Percentiles rank a stretch among this genome's conserved stretches.
Evolutionary conservation across 2,888 invertebrate genomes (phyloP).

Genomic region (Xanthorhoe spadicearia): DNA sequence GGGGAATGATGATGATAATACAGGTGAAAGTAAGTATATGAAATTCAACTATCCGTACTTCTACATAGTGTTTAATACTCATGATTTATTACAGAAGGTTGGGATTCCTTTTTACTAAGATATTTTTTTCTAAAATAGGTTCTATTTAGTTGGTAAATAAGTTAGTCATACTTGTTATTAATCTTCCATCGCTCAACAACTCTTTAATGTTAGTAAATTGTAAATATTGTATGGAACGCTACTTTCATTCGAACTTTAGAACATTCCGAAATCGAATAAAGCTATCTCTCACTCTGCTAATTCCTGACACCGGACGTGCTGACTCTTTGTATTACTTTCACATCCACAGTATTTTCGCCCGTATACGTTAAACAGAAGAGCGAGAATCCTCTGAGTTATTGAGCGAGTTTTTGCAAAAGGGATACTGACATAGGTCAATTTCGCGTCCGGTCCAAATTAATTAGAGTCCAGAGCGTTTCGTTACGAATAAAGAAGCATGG

Average conservation of each 20-base stretch:
- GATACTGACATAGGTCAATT: slow-evolving; percentile 66
- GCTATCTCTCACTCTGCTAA: slow-evolving; percentile 51
- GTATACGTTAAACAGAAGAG: not conserved
- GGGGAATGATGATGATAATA: too few species aligned
- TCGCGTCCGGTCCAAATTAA: slow-evolving; percentile 68
- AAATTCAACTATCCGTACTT: too few species aligned
- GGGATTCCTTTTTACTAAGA: too few species aligned
- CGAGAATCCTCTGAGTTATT: slow-evolving; percentile 4
- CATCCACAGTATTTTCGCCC: not conserved
- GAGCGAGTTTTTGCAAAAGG: not conserved
- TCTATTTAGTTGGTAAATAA: too few species aligned
- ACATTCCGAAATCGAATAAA: slow-evolving; percentile 41
- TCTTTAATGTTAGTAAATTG: too few species aligned
- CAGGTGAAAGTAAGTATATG: too few species aligned
- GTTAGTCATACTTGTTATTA: too few species aligned
- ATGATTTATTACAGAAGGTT: too few species aligned
- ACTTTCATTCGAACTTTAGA: not conserved
- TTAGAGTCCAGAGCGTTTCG: slow-evolving; percentile 67
- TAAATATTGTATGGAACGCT: not conserved
- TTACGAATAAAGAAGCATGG: slow-evolving; percentile 45
- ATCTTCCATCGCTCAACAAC: too few species aligned
- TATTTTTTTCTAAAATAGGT: too few species aligned
- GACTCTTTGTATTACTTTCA: slow-evolving; percentile 59
- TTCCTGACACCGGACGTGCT: slow-evolving; percentile 63
- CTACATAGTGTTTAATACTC: too few species aligned